phyloP scores from a whole-genome alignment of 1,140 invertebrate genomes.

The Varroa destructor region DNA sequence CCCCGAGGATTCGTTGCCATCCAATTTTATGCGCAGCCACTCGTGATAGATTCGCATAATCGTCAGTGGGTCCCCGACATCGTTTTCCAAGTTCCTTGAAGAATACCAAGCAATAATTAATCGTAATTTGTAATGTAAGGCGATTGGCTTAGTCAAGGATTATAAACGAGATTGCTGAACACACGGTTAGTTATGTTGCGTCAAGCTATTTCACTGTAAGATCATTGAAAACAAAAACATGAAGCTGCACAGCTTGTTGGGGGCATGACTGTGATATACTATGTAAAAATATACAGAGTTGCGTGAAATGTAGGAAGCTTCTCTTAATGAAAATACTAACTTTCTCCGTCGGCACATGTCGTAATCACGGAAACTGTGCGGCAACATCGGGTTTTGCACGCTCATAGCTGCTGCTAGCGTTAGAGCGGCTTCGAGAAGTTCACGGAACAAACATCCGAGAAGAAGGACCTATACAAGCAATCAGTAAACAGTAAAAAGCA shows the following conservation, averaged over 20 bases:
- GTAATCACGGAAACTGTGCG: constrained; percentile 64
- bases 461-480: constrained; percentile 54
- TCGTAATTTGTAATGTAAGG: too few species aligned
- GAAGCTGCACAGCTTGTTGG: too few species aligned
- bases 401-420: constrained; percentile 80
- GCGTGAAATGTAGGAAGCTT: too few species aligned
- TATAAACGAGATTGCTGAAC: too few species aligned
- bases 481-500: constrained; percentile 64
- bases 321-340: not conserved
- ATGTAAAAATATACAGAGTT: too few species aligned
- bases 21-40: constrained; percentile 64
- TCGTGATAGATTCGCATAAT: constrained; percentile 73
- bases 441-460: constrained; percentile 33
- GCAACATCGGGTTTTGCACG: constrained; percentile 83
- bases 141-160: too few species aligned
- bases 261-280: too few species aligned
- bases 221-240: too few species aligned
- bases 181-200: too few species aligned
- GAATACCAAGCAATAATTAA: constrained; percentile 47
- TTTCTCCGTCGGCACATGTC: constrained; percentile 50
- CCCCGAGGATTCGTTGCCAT: constrained; percentile 43
- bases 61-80: constrained; percentile 89
- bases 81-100: constrained; percentile 66
- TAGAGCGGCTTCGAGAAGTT: constrained; percentile 59
- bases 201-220: too few species aligned